Conservation (phyloP, 2,797 vertebrate species). For the Syndactyla subalaris region DNA sequence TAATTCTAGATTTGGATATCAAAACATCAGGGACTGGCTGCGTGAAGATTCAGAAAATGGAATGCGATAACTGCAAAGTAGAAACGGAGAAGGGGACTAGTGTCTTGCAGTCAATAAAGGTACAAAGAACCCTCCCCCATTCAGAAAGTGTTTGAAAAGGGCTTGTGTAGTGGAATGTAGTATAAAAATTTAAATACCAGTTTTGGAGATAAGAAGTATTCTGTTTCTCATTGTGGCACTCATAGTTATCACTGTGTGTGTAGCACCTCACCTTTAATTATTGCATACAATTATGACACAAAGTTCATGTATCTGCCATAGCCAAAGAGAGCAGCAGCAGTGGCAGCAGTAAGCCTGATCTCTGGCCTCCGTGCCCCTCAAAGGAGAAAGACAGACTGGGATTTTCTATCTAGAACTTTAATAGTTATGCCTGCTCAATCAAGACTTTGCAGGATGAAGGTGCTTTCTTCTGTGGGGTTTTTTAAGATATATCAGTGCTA, state of each 20-base stretch:
- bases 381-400: neutral
- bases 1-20: conserved; percentile 88
- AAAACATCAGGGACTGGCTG: conserved; percentile 82
- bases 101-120: conserved; percentile 89
- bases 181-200: neutral
- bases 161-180: neutral
- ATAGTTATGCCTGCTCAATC: neutral
- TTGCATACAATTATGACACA: neutral
- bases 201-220: neutral
- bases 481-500: neutral
- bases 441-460: neutral
- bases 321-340: neutral
- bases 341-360: neutral
- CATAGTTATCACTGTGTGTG: neutral
- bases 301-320: neutral
- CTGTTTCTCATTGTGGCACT: neutral
- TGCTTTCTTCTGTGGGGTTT: neutral
- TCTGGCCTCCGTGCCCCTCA: neutral
- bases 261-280: neutral
- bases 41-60: conserved; percentile 88
- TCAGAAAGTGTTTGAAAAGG: neutral
- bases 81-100: conserved; percentile 87
- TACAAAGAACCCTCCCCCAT: conserved; percentile 45
- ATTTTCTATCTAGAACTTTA: neutral
- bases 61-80: conserved; percentile 88